These are phyloP conservation scores for Volucella zonaria DNA, from an alignment of 2,888 invertebrate species.

Conservation along the genomic window DNA sequence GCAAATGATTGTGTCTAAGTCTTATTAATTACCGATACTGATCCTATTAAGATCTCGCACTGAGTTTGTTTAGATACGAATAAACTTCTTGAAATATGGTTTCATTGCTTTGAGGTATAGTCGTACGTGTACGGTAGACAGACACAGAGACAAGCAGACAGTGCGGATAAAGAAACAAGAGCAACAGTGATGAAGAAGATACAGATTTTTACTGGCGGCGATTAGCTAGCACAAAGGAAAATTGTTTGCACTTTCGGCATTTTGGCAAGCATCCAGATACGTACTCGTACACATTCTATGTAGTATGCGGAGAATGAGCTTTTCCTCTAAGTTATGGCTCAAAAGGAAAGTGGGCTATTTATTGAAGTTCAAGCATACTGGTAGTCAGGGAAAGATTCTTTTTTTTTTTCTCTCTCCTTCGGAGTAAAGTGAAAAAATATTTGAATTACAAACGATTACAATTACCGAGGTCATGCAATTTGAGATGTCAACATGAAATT, in stretches of 20 bases:
- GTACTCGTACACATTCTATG: slow-evolving; percentile 1
- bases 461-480: slow-evolving; percentile 35
- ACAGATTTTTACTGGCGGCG: slow-evolving; percentile 48
- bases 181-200: slow-evolving; percentile 15
- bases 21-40: slow-evolving; percentile 42
- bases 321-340: slow-evolving; percentile 18
- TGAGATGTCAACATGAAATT: slow-evolving; percentile 32
- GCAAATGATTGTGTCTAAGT: slow-evolving; percentile 41
- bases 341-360: slow-evolving; percentile 43
- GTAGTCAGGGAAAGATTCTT: slow-evolving; percentile 2
- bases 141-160: not conserved
- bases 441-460: slow-evolving; percentile 27
- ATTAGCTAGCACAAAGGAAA: slow-evolving; percentile 61
- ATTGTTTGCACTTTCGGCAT: slow-evolving; percentile 66
- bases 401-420: slow-evolving; percentile 15
- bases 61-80: slow-evolving; percentile 32
- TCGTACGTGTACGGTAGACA: not conserved
- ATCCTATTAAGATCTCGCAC: slow-evolving; percentile 24
- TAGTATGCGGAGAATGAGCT: slow-evolving; percentile 48
- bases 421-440: slow-evolving; percentile 28
- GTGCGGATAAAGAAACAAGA: not conserved
- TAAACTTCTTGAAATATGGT: slow-evolving; percentile 24
- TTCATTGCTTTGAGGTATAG: slow-evolving; percentile 34
- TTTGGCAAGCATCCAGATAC: slow-evolving; percentile 62
- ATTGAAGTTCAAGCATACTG: slow-evolving; percentile 27